Base-by-base conservation (phyloP, 2,113 vertebrate genomes). In the Noctilio leporinus region DNA sequence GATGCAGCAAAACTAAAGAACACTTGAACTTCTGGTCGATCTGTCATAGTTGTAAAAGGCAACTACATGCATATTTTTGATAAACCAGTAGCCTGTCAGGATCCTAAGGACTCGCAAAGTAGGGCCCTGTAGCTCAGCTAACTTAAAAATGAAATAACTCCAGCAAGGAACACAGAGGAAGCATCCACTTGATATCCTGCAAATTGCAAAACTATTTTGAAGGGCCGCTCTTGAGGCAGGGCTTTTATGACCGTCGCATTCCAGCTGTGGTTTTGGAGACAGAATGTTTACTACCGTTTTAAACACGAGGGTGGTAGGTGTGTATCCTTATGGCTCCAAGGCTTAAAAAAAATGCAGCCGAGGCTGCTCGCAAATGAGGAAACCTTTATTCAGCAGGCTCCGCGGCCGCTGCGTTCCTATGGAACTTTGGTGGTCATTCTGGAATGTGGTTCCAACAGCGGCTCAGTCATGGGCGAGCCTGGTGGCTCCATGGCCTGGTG, bases 401-500 rank as follows among this genome's bases (percentile, higher is more conserved):
- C 16, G 87, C 87, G 95, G 95, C 92, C 84, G 95, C 92, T 83
- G 95, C 57, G 97, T 98, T 98, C 97, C 98, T 98, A 84, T 95
- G 97, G 97, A 96, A 97, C 98, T 98, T 95, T 89, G 89, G 95
- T 97, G 98, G 98, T 98, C 95, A 98, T 98, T 98, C 96, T 98
- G 99, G 99, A 98, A 99, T 99, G 98, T 17, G 95, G 98, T 98
- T 98, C 99, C 99, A 98, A 99, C 99, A 98, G 98, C 98, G 98
- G 98, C 97, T 95, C 97, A 98, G 98, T 99, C 98, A 98, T 98
- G 97, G 98, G 95, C 43, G 97, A 97, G 98, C 98, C 98, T 20
- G 26, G 96, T 94, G 98, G 98, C 98, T 98, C 98, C 91, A 87
- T 97, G 80, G 98, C 98, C 96, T 93, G 87, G 97, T 97, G 98